Evolutionary conservation across 1,140 invertebrate genomes (phyloP).

Genomic region (Homalodisca vitripennis): DNA sequence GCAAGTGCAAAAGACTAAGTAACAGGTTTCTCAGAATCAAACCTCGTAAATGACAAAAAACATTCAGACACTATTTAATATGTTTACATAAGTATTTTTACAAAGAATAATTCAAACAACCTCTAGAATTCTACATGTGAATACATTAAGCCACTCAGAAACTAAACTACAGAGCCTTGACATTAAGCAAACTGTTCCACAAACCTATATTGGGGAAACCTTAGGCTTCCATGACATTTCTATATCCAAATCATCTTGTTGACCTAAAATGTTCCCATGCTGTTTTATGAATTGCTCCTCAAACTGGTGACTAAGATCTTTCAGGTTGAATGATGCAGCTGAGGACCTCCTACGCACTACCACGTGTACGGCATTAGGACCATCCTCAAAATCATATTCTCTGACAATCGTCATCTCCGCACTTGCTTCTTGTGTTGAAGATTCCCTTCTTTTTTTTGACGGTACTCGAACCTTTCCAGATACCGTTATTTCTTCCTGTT

Average conservation of each 20-base stretch:
- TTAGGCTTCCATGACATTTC: neutral
- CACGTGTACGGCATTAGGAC: neutral
- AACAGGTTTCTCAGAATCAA: too few relatives aligned
- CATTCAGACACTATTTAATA: too few relatives aligned
- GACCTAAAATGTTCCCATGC: neutral
- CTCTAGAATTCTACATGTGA: too few relatives aligned
- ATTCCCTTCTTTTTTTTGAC: conserved; percentile 69
- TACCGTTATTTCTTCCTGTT: conserved; percentile 83
- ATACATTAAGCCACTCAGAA: too few relatives aligned
- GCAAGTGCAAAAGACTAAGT: too few relatives aligned
- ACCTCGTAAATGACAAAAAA: too few relatives aligned
- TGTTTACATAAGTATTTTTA: too few relatives aligned
- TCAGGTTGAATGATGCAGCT: neutral
- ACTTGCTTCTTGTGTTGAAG: conserved; percentile 66
- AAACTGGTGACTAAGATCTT: neutral
- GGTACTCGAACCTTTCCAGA: conserved; percentile 77
- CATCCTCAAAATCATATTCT: conserved; percentile 62
- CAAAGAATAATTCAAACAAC: too few relatives aligned
- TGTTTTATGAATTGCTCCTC: neutral
- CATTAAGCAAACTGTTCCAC: too few relatives aligned
- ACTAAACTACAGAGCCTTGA: too few relatives aligned
- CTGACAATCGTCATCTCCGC: conserved; percentile 58
- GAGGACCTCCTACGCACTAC: neutral
- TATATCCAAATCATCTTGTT: neutral
- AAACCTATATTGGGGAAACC: neutral